Evolutionary conservation across 2,113 vertebrate species (phyloP).

Genomic region (Guaruba guarouba): DNA sequence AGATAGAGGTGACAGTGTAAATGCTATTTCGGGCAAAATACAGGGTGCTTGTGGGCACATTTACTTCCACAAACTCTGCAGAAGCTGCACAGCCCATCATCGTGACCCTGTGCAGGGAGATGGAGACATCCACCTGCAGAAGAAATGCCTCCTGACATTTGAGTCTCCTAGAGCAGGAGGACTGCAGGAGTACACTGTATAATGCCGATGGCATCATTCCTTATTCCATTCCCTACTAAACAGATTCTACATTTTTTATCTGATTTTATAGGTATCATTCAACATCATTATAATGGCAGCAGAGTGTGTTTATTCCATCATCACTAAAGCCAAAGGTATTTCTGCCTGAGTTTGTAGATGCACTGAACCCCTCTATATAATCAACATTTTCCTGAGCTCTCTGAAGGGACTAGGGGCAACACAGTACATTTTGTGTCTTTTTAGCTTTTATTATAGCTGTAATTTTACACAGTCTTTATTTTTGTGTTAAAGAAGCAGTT

Average conservation of each 20-base stretch:
- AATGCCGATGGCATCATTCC: background rate
- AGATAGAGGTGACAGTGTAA: background rate
- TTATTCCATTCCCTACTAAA: background rate
- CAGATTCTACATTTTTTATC: background rate
- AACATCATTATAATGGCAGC: background rate
- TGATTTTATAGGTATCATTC: background rate
- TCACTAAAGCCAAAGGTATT: background rate
- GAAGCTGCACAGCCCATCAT: background rate
- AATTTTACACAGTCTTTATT: background rate
- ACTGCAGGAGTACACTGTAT: background rate
- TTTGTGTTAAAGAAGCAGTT: background rate
- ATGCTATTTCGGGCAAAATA: background rate
- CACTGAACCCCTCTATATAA: fast-evolving
- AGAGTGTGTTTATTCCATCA: background rate
- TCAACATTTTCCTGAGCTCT: background rate
- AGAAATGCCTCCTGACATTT: background rate
- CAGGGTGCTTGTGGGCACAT: background rate
- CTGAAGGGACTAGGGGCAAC: fast-evolving
- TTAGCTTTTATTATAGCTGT: background rate
- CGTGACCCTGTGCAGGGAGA: background rate
- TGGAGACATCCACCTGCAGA: background rate
- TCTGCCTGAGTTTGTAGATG: background rate
- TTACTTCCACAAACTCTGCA: background rate
- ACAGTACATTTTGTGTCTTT: fast-evolving
- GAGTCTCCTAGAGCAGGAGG: background rate